phyloP scores from a whole-genome alignment of 2,888 invertebrate species.

The Andrena marginata region DNA sequence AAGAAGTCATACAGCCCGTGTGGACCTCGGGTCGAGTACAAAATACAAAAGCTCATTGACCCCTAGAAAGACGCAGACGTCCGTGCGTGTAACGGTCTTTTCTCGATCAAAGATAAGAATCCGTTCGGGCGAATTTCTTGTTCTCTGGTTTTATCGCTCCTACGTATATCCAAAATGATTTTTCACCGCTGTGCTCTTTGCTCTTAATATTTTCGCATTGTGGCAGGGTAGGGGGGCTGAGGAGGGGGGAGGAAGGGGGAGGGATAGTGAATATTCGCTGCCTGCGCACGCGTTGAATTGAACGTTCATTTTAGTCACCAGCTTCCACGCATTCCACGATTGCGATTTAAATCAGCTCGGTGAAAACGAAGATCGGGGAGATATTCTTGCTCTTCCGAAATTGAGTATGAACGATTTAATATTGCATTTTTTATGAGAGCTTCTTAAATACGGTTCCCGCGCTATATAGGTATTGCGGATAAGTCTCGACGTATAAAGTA shows the following conservation, averaged over 20 bases:
- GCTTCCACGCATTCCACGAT: neutral
- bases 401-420: neutral
- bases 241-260: too few relatives aligned
- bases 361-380: neutral
- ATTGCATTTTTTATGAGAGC: neutral
- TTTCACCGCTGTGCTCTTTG: neutral
- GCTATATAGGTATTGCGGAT: too few relatives aligned
- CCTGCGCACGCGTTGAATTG: constrained; percentile 19
- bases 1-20: constrained; percentile 21
- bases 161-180: neutral
- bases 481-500: too few relatives aligned
- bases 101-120: neutral
- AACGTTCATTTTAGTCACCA: constrained; percentile 1
- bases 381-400: neutral
- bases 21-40: constrained; percentile 24
- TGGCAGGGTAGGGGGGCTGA: too few relatives aligned
- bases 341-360: neutral
- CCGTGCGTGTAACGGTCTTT: neutral
- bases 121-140: neutral
- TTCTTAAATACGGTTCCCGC: neutral
- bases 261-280: constrained; percentile 14
- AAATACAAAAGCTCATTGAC: constrained; percentile 50
- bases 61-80: neutral
- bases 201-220: neutral
- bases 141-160: neutral